A percentile compares a stretch with the other conserved stretches of the same genome.
phyloP scores from a whole-genome alignment of 2,113 vertebrate species.

The Albula glossodonta region DNA sequence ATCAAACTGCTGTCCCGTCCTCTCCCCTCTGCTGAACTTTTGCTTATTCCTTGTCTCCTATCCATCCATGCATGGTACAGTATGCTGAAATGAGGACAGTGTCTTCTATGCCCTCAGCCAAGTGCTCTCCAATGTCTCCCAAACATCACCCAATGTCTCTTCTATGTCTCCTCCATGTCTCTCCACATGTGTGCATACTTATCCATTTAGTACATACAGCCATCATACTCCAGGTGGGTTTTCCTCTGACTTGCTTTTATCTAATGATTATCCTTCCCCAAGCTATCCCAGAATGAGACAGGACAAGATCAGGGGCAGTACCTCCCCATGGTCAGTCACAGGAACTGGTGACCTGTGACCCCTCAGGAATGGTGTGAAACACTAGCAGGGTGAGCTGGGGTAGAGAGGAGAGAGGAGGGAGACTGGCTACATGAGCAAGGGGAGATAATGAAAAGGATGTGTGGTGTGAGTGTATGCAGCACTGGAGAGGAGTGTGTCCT shows the following conservation, averaged over 20 bases:
- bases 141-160: neutral
- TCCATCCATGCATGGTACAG: neutral
- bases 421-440: neutral
- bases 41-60: neutral
- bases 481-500: slow-evolving; percentile 12
- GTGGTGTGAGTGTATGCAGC: neutral
- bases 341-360: slow-evolving; percentile 15
- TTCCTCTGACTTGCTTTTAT: neutral
- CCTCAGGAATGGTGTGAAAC: neutral
- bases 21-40: neutral
- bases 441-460: neutral
- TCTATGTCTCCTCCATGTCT: neutral
- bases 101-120: neutral
- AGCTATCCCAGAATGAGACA: neutral
- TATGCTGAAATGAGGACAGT: neutral
- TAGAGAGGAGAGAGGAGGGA: neutral
- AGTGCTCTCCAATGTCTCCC: neutral
- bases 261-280: neutral
- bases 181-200: neutral
- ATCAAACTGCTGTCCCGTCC: neutral
- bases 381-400: neutral
- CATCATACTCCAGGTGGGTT: neutral
- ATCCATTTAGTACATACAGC: neutral
- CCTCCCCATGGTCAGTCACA: neutral
- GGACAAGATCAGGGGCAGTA: neutral